These are phyloP conservation scores for Ondatra zibethicus DNA, from an alignment of 2,113 vertebrate genomes.

Conservation along the genomic window DNA sequence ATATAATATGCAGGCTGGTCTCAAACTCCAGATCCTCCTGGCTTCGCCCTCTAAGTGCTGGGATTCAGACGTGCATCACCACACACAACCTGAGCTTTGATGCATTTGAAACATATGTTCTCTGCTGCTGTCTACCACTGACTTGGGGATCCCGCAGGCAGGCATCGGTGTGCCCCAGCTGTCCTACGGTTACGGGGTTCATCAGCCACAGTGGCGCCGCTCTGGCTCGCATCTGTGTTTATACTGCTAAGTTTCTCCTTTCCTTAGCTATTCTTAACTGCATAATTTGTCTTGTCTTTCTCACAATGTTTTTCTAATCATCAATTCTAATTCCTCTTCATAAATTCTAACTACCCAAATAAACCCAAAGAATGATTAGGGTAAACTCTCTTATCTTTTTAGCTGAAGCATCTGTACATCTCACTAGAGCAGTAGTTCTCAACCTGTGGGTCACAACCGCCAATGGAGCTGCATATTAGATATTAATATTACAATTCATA, in stretches of 20 bases:
- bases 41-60: neutral
- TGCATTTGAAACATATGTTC: neutral
- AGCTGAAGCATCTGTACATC: neutral
- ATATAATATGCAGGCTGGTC: neutral
- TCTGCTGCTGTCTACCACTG: neutral
- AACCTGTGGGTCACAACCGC: neutral
- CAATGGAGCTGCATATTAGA: neutral
- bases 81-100: neutral
- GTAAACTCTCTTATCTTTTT: neutral
- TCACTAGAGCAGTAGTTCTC: neutral
- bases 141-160: neutral
- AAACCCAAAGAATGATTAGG: slow-evolving; percentile 3
- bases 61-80: neutral
- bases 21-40: neutral
- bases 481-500: neutral
- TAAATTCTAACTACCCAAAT: slow-evolving; percentile 29
- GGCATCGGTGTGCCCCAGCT: neutral
- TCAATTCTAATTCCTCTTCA: slow-evolving; percentile 31
- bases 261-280: slow-evolving; percentile 24
- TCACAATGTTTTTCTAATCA: neutral
- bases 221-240: neutral
- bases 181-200: neutral
- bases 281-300: slow-evolving; percentile 8
- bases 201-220: neutral
- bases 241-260: neutral